Evolutionary conservation across 2,113 vertebrate genomes (phyloP).

Genomic region (Nansenia antarctica): DNA sequence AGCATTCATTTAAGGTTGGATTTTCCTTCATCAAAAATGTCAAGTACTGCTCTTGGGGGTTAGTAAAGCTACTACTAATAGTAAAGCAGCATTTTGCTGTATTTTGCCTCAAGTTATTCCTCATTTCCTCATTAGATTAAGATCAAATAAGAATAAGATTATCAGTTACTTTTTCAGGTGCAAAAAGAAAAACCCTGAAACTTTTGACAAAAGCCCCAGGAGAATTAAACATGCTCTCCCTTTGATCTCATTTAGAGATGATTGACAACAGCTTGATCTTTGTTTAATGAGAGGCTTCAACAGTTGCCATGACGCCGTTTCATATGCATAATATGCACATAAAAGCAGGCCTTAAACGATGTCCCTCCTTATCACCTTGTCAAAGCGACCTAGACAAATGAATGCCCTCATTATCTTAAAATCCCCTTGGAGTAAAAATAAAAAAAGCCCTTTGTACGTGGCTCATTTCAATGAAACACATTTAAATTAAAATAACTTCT

Average conservation of each 20-base stretch:
- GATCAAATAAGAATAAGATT: slow-evolving; percentile 17
- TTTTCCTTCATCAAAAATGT: slow-evolving; percentile 54
- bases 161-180: not conserved
- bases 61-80: too few relatives aligned
- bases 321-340: slow-evolving; percentile 41
- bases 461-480: slow-evolving; percentile 32
- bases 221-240: not conserved
- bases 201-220: not conserved
- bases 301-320: slow-evolving; percentile 28
- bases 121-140: too few relatives aligned
- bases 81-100: slow-evolving; percentile 29
- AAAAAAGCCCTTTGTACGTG: slow-evolving; percentile 8
- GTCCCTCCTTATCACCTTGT: slow-evolving; percentile 40
- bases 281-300: slow-evolving; percentile 32
- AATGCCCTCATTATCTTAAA: slow-evolving; percentile 54
- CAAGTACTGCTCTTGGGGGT: slow-evolving; percentile 51
- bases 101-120: slow-evolving; percentile 43
- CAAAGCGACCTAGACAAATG: slow-evolving; percentile 29
- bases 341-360: slow-evolving; percentile 17
- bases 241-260: not conserved
- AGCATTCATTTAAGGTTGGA: slow-evolving; percentile 35
- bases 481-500: slow-evolving; percentile 41
- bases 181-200: not conserved
- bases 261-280: slow-evolving; percentile 6
- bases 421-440: slow-evolving; percentile 33